A percentile compares a stretch with the other conserved stretches of the same genome.
Evolutionary conservation across 2,797 vertebrate species (phyloP).

Genomic region (Miichthys miiuy): DNA sequence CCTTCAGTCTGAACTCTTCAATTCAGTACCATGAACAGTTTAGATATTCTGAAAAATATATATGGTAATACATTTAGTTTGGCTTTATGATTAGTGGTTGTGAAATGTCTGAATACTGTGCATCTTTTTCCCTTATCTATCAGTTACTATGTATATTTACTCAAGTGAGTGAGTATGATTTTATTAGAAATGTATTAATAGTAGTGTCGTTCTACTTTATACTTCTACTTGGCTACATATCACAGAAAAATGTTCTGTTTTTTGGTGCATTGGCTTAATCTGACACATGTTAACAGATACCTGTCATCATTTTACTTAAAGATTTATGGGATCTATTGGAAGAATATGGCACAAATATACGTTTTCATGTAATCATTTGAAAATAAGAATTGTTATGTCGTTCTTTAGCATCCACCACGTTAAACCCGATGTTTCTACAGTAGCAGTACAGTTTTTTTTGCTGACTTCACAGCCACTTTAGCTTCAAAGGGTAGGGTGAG

Average conservation of each 20-base stretch:
- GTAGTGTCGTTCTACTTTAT: too few relatives aligned
- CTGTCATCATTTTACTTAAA: neutral
- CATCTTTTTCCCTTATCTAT: neutral
- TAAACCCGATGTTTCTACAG: too few relatives aligned
- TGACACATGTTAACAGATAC: neutral
- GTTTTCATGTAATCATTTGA: too few relatives aligned
- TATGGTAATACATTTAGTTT: slow-evolving; percentile 18
- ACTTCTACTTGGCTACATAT: too few relatives aligned
- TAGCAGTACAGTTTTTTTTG: too few relatives aligned
- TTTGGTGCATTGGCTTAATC: neutral
- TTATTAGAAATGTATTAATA: too few relatives aligned
- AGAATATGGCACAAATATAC: too few relatives aligned
- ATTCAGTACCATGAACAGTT: slow-evolving; percentile 44
- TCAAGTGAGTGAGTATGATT: neutral
- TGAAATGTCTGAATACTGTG: slow-evolving; percentile 6
- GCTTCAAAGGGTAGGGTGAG: too few relatives aligned
- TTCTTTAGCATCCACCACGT: too few relatives aligned
- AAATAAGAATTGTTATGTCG: too few relatives aligned
- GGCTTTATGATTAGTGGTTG: slow-evolving; percentile 1
- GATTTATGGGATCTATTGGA: too few relatives aligned
- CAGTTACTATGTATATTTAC: neutral
- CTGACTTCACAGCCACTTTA: too few relatives aligned
- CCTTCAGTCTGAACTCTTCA: slow-evolving; percentile 60
- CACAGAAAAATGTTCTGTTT: neutral
- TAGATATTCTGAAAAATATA: slow-evolving; percentile 25